Evolutionary conservation across 2,113 vertebrate genomes (phyloP), one percentile per base, ranked within the genome.

Genomic region (Fulica atra): DNA sequence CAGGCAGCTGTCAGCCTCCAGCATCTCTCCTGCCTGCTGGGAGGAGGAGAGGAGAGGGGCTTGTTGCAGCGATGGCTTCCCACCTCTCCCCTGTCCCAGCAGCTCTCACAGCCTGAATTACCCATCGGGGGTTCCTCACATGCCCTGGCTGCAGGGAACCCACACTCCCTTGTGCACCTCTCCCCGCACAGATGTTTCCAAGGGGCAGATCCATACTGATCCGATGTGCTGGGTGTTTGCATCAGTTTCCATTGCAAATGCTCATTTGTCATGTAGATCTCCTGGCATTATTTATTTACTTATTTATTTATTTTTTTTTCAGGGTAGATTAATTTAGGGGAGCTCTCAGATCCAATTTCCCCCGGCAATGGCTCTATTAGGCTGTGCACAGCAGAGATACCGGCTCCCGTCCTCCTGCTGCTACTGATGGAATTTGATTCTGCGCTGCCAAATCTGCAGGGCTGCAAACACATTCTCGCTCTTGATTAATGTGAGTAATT

Each of bases 401-500:
- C 54, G 77, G 44, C 90, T 89, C 86, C 77, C 66, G 13, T 93
- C 90, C 93, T 66, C 81, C 95, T 61, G 69, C 96, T 78, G 95
- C 91, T n/a, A 26, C 95, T 40, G 96, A 66, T 63, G 97, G 96
- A 96, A 97, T 97, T 95, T 66, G 92, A 96, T 96, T 88, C 96
- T 9, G 38, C 33, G 40, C 95, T 76, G 91, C 96, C 97, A 94
- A 73, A 97, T 94, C 95, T 35, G 71, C 96, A 20, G 88, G 84
- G 93, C 93, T 78, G 91, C 93, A 82, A 96, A 89, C 96, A 46
- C 97, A 33, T 93, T 92, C 96, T 95, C 93, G 56, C 92, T 95
- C 92, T 95, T 95, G 97, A 97, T 97, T 95, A 95, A 97, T 94
- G 97, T 56, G 93, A 96, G 92, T 93, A 88, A 96, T 97, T 97